Base-by-base conservation (phyloP, 2,888 invertebrate genomes). In the Ectemnius continuus region DNA sequence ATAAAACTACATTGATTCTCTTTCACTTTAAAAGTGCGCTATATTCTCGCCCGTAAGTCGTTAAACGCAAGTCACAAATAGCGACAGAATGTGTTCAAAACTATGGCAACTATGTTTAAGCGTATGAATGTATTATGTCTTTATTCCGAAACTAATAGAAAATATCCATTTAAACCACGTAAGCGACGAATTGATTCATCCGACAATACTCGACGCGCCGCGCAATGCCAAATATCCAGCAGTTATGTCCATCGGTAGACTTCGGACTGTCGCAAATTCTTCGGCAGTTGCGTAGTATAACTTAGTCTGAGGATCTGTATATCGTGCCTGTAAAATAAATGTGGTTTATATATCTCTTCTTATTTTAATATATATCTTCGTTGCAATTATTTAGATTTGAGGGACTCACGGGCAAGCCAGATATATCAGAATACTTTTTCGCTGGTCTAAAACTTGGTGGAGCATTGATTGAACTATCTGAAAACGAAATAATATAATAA, bases 341-440 rank as follows among this genome's bases (percentile, higher is more conserved):
- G 61, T 67, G 67, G 66, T 74, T 62, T 74, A 67, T 69, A 62
- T 48, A 70, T 65, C 20, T 26, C 16, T 58, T 57, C 63, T 48
- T 47, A 52, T 28, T 64, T 59, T n/a, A 72, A 48, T 48, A 4
- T 16, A 4, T 11, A 8, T 14, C 14, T 52, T 52, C 14, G 52
- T 52, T 4, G 16, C 14, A 14, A 52, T 52, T 52, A 14, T 6
- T 14, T 1, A 16, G 8, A 36, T 63, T 46, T 57, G 61, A 66
- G 5, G 1, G 8, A 90, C 92, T 89, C 89, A 93, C 96, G 58
- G 95, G 94, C 46, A 98, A 91, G 0, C 98, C 98, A 67, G 97
- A 97, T 77, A 98, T 95, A 88, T 98, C 98, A 0, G 98, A 98
- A 91, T 98, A 98, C 86, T 98, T 98, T 88, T 97, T 97, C 0